Conservation (phyloP, 2,888 invertebrate species). For the Sphaeridia pumilis region DNA sequence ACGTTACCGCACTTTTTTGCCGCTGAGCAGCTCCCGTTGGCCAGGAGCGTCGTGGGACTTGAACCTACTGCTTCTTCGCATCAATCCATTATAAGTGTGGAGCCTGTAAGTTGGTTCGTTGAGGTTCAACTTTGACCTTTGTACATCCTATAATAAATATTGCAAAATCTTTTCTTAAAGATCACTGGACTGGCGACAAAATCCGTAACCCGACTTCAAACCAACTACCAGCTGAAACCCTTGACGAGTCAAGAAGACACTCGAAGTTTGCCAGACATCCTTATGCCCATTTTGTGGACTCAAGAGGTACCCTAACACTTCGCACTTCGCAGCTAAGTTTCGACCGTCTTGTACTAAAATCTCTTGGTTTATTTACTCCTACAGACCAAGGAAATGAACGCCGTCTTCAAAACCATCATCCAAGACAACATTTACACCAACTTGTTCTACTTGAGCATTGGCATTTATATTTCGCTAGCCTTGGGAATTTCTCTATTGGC, state of each 20-base stretch:
- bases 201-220: slow-evolving; percentile 7
- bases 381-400: neutral
- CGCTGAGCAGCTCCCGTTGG: neutral
- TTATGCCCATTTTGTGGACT: slow-evolving; percentile 12
- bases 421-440: neutral
- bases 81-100: slow-evolving; percentile 4
- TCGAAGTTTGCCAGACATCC: slow-evolving; percentile 1
- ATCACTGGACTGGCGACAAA: slow-evolving; percentile 8
- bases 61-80: neutral
- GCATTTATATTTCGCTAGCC: no score
- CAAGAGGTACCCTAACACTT: slow-evolving; percentile 8
- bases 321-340: no score
- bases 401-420: neutral
- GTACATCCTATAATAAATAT: neutral
- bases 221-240: slow-evolving; percentile 4
- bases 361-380: no score
- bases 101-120: slow-evolving; percentile 5
- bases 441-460: no score
- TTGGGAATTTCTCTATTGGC: no score
- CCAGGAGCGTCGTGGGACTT: slow-evolving; percentile 1
- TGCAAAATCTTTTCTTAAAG: neutral
- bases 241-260: slow-evolving; percentile 3
- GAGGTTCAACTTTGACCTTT: no score
- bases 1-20: slow-evolving; percentile 10
- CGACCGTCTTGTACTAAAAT: no score